phyloP scores from a whole-genome alignment of 1,140 invertebrate genomes.

The Heliconius congener region DNA sequence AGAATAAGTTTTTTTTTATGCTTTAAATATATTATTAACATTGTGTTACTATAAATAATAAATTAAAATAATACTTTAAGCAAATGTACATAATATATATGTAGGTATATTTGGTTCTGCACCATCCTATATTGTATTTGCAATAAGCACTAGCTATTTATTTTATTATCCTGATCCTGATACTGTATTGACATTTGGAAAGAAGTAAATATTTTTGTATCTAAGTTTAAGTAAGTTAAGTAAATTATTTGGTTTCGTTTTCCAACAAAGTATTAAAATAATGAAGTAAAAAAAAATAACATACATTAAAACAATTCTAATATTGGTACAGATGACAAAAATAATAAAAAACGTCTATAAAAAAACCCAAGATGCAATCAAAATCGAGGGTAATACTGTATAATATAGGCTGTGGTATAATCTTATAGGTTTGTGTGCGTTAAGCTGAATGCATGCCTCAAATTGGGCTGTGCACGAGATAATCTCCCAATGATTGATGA shows the following conservation, averaged over 20 bases:
- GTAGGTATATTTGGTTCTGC: too few species aligned
- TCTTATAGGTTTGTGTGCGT: constrained; percentile 55
- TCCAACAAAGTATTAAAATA: not conserved
- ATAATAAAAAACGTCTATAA: not conserved
- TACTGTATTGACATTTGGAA: too few species aligned
- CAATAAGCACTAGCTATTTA: too few species aligned
- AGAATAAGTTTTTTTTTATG: not conserved
- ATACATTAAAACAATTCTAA: not conserved
- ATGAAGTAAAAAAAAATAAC: not conserved
- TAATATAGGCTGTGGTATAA: constrained; percentile 29
- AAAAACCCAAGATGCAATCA: not conserved
- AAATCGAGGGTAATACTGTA: constrained; percentile 1
- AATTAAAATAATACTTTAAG: not conserved
- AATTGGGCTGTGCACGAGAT: constrained; percentile 83
- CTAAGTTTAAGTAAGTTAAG: too few species aligned
- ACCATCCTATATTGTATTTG: too few species aligned
- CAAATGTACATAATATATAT: too few species aligned
- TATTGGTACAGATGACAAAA: not conserved
- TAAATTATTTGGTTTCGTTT: too few species aligned
- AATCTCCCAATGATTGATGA: constrained; percentile 85
- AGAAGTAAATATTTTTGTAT: too few species aligned
- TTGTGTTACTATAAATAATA: not conserved
- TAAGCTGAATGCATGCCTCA: constrained; percentile 73
- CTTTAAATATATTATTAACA: not conserved
- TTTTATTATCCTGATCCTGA: too few species aligned